Evolutionary conservation across 1,140 invertebrate species (phyloP).

Genomic region (Philotrypesis tridentata): DNA sequence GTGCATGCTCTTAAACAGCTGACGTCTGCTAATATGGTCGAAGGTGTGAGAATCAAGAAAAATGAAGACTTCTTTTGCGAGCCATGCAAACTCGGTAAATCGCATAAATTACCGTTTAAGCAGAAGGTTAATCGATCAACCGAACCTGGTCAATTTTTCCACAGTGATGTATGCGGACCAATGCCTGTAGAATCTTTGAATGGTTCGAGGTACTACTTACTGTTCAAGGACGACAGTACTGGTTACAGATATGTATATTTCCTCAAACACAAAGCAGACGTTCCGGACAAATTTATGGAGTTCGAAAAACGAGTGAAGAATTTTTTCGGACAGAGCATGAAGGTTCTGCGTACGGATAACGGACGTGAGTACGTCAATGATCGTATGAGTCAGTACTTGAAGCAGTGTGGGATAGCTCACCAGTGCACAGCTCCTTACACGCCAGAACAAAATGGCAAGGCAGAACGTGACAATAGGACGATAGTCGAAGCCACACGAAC

Average conservation of each 20-base stretch:
- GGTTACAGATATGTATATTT: slow-evolving; percentile 4
- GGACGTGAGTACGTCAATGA: slow-evolving; percentile 46
- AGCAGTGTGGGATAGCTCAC: slow-evolving; percentile 49
- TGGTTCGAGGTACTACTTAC: not conserved
- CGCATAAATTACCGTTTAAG: not conserved
- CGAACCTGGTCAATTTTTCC: not conserved
- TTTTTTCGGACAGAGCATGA: slow-evolving; percentile 45
- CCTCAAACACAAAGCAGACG: not conserved
- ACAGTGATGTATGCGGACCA: slow-evolving; percentile 9
- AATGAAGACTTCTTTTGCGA: slow-evolving; percentile 52
- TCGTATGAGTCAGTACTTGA: slow-evolving; percentile 24
- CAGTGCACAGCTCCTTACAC: slow-evolving; percentile 59
- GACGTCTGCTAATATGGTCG: slow-evolving; percentile 48
- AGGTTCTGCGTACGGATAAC: slow-evolving; percentile 52
- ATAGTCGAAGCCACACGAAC: slow-evolving; percentile 65
- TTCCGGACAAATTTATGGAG: slow-evolving; percentile 48
- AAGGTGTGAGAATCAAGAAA: slow-evolving; percentile 39
- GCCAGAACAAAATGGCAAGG: slow-evolving; percentile 63
- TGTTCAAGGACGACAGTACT: not conserved
- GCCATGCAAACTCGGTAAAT: not conserved
- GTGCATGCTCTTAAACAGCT: slow-evolving; percentile 48
- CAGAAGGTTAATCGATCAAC: not conserved
- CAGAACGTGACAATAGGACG: slow-evolving; percentile 62
- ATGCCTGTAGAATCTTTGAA: not conserved
- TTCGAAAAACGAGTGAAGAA: slow-evolving; percentile 55